phyloP scores from a whole-genome alignment of 2,113 vertebrate genomes.

The Eptesicus fuscus region DNA sequence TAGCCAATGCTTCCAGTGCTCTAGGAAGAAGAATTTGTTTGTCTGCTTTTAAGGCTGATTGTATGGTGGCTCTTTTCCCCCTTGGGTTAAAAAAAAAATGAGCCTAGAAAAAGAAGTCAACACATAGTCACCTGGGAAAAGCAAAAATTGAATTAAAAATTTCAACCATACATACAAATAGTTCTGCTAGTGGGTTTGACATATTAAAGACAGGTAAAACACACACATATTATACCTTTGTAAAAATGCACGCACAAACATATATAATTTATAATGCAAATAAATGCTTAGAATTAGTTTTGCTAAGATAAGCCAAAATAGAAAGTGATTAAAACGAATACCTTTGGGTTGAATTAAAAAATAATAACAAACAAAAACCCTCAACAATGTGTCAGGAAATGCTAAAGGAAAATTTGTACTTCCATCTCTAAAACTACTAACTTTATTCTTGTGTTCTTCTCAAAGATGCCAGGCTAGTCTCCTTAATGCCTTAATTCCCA shows the following conservation, averaged over 20 bases:
- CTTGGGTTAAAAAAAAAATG: neutral
- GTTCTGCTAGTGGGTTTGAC: neutral
- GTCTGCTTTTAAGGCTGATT: neutral
- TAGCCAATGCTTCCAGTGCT: neutral
- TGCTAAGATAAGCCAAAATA: conserved; percentile 17
- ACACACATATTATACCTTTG: neutral
- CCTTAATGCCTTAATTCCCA: neutral
- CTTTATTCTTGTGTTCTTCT: neutral
- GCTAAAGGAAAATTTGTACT: neutral
- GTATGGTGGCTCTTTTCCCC: neutral
- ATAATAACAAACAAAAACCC: neutral
- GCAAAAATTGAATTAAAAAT: neutral
- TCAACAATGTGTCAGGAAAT: neutral
- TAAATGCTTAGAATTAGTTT: neutral
- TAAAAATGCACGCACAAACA: neutral
- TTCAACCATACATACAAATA: neutral
- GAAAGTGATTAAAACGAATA: neutral
- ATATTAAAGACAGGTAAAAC: neutral
- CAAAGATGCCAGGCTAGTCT: neutral
- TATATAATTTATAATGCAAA: neutral
- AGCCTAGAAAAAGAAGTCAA: neutral
- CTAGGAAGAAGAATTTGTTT: neutral
- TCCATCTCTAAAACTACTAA: neutral
- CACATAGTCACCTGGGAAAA: neutral
- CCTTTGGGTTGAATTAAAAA: neutral